Base-by-base conservation (phyloP, 2,113 vertebrate genomes). In the Pelmatolapia mariae region DNA sequence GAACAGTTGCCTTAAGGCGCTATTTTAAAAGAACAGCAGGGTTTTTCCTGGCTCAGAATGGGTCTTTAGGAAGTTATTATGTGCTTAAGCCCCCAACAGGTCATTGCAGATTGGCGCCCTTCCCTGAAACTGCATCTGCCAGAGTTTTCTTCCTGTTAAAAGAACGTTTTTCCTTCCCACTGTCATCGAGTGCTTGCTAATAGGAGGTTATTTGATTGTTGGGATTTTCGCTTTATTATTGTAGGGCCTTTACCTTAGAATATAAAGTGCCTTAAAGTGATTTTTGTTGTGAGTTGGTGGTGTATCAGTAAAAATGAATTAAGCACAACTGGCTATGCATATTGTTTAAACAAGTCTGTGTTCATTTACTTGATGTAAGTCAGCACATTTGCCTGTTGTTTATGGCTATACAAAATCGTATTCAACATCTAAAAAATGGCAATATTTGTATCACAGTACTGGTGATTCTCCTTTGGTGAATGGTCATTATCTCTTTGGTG, bases 321-420 rank as follows among this genome's bases (percentile, higher is more conserved):
- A 40, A 50, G 43, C 43, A 50, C 6, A 29, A 76, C 3, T 47
- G 40, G 24, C 68, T 76, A 15, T 47, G 6, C 13, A 38, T 18
- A 45, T 26, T 45, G 24, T 76, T 76, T 45, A 19, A 19, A 47
- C 6, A 29, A 76, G 22, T 47, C 43, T 50, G 4, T 76, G 71
- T 47, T 29, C 7, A 29, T 29, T 47, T 76, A 47, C 24, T 12
- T 76, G 43, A 76, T 47, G 10, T 29, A 76, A 76, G 43, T 76
- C 71, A 8, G 24, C 38, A 43, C 15, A 76, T 29, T 1, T 29
- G 15, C 40, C 15, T 76, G 40, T 76, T 76, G 24, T 47, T 47
- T 47, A 29, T 19, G 10, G 10, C 71, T 26, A 1, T 45, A 29
- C 68, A 45, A 5, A 73, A 18, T 24, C 0, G 4, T 76, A 0